Conservation (phyloP, 2,888 invertebrate genomes). For the Apocheima hispidaria region DNA sequence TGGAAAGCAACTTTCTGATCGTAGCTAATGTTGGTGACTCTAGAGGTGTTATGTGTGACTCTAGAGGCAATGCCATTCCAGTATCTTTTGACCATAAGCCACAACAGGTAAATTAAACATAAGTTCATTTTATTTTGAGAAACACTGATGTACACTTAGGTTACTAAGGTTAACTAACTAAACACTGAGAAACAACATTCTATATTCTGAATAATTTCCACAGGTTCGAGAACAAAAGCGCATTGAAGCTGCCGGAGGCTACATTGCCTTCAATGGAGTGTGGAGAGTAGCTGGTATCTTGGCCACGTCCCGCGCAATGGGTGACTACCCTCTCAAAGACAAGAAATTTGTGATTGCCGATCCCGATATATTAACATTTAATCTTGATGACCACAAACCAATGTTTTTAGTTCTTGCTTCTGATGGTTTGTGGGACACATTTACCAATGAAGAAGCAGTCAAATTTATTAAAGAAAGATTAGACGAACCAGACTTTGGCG, state of each 20-base stretch:
- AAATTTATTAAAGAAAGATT: slow-evolving; percentile 94
- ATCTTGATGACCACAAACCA: slow-evolving; percentile 94
- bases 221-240: slow-evolving; percentile 95
- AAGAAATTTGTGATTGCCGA: slow-evolving; percentile 97
- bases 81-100: slow-evolving; percentile 99
- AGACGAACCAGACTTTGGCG: slow-evolving; percentile 95
- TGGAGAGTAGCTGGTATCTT: slow-evolving; percentile 98
- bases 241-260: slow-evolving; percentile 98
- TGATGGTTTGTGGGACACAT: slow-evolving; percentile 98
- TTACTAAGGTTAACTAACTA: too few species aligned
- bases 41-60: slow-evolving; percentile 97
- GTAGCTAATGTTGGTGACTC: slow-evolving; percentile 99
- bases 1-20: slow-evolving; percentile 92
- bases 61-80: slow-evolving; percentile 95
- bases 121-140: not conserved
- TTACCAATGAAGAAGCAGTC: slow-evolving; percentile 97
- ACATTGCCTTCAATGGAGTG: slow-evolving; percentile 97
- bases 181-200: not conserved
- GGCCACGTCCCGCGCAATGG: slow-evolving; percentile 97
- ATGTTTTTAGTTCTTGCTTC: slow-evolving; percentile 96
- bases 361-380: slow-evolving; percentile 97
- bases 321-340: slow-evolving; percentile 98
- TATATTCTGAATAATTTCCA: slow-evolving; percentile 36
- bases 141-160: too few species aligned
- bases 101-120: slow-evolving; percentile 89